Evolutionary conservation across 1,140 invertebrate species (phyloP).

Genomic region (Euura lappo): DNA sequence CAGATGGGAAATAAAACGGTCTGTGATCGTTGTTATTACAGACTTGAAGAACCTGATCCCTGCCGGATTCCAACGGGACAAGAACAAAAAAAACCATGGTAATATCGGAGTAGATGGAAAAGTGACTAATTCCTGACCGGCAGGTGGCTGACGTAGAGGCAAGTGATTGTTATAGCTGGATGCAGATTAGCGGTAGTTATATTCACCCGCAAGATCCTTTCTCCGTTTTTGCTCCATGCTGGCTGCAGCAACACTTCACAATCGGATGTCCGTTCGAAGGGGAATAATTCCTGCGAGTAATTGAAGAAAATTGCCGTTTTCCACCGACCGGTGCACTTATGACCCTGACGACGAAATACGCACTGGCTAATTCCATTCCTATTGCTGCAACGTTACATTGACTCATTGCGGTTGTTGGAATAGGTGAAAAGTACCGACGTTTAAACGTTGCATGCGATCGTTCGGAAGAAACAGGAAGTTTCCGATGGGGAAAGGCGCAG

Average conservation of each 20-base stretch:
- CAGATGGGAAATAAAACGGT: neutral
- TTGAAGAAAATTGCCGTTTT: neutral
- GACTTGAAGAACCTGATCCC: too few relatives aligned
- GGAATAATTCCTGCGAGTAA: neutral
- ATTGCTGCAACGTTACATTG: neutral
- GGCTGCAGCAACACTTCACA: neutral
- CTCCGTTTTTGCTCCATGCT: neutral
- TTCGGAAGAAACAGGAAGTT: too few relatives aligned
- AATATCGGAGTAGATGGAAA: too few relatives aligned
- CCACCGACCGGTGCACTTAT: neutral
- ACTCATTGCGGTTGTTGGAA: neutral
- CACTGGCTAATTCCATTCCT: neutral
- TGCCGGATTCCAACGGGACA: too few relatives aligned
- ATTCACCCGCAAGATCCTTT: conserved; percentile 1
- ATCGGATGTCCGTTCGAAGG: neutral
- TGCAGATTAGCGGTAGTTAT: neutral
- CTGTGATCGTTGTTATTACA: too few relatives aligned
- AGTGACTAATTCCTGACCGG: neutral
- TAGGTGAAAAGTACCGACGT: too few relatives aligned
- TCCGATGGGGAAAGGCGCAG: too few relatives aligned
- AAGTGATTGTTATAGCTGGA: neutral
- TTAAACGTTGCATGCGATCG: too few relatives aligned
- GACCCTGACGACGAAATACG: neutral
- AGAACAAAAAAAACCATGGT: too few relatives aligned
- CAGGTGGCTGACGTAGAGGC: neutral